Evolutionary conservation across 2,113 vertebrate species (phyloP).

Genomic region (Pipra filicauda): DNA sequence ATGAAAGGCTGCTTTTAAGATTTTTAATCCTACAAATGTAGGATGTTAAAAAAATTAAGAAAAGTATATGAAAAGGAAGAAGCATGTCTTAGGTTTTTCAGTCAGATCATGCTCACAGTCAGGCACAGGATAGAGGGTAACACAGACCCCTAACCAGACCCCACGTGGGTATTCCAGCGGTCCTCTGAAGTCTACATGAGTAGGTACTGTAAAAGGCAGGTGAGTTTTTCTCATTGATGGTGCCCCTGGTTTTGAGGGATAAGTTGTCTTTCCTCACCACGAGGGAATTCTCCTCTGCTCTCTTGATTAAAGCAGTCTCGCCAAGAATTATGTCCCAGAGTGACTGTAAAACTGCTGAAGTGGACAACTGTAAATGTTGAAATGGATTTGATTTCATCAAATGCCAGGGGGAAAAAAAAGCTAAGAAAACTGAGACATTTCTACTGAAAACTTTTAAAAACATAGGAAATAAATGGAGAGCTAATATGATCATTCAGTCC

Average conservation of each 20-base stretch:
- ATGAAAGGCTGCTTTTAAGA: not conserved
- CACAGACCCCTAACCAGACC: not conserved
- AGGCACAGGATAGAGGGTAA: not conserved
- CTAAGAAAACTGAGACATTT: not conserved
- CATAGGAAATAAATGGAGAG: not conserved
- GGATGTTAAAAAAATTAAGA: not conserved
- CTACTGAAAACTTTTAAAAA: not conserved
- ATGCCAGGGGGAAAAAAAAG: not conserved
- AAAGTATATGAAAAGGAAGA: not conserved
- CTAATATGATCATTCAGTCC: not conserved
- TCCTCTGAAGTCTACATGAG: not conserved
- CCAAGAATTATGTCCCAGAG: not conserved
- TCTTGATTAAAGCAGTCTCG: not conserved
- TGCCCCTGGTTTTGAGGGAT: not conserved
- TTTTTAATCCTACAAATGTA: not conserved
- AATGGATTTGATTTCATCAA: not conserved
- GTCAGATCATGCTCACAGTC: rapidly evolving
- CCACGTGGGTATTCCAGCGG: rapidly evolving
- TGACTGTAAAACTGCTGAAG: not conserved
- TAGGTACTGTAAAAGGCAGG: not conserved
- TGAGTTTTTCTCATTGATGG: not conserved
- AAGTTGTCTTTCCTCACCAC: not conserved
- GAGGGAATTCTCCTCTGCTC: not conserved
- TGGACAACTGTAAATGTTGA: not conserved
- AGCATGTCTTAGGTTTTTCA: not conserved